These are phyloP conservation scores for Hermetia illucens DNA, from an alignment of 1,140 invertebrate genomes.

Conservation along the genomic window DNA sequence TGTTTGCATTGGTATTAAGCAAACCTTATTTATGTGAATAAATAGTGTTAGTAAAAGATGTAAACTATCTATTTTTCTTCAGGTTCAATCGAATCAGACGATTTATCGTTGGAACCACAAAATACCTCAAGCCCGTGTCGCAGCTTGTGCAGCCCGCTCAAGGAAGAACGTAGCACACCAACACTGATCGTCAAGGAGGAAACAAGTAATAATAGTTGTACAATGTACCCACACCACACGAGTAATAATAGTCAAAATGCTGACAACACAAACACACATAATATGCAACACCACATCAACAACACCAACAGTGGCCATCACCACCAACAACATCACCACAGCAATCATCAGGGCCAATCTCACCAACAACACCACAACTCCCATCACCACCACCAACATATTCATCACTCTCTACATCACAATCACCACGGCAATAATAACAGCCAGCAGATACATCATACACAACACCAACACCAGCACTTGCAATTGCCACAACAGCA, in stretches of 20 bases:
- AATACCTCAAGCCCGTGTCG: conserved; percentile 30
- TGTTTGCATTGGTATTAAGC: too few species aligned
- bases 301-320: conserved; percentile 18
- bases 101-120: conserved; percentile 50
- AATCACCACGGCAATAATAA: conserved; percentile 17
- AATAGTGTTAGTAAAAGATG: too few species aligned
- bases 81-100: conserved; percentile 64
- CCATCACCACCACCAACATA: conserved; percentile 18
- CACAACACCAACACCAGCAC: conserved; percentile 32
- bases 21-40: too few species aligned
- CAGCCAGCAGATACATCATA: conserved; percentile 15
- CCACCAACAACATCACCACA: conserved; percentile 19
- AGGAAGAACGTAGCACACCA: conserved; percentile 35
- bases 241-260: conserved; percentile 19
- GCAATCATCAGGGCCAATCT: conserved; percentile 14
- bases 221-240: conserved; percentile 42
- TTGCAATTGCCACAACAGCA: conserved; percentile 32
- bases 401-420: conserved; percentile 12
- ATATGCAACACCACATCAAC: conserved; percentile 16
- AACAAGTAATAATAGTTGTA: conserved; percentile 48
- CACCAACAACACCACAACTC: conserved; percentile 20
- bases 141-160: conserved; percentile 38
- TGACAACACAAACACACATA: conserved; percentile 32
- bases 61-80: conserved; percentile 31
- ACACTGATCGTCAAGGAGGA: conserved; percentile 56